Conservation (phyloP, 2,113 vertebrate species). For the Spizaetus ornatus region DNA sequence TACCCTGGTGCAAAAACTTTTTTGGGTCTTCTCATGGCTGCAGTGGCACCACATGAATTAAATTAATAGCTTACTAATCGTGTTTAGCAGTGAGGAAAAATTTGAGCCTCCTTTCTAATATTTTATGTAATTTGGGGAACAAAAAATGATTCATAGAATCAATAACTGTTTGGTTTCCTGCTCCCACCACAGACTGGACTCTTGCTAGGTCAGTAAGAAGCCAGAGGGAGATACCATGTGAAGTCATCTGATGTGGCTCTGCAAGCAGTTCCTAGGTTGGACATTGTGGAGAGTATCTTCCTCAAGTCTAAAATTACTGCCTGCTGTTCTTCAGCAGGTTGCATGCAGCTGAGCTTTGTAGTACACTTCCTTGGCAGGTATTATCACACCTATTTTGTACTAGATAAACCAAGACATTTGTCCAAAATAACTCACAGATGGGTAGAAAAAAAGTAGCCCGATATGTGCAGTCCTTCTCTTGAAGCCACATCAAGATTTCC, state of each 20-base stretch:
- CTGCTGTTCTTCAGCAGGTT: not conserved
- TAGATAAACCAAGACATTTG: not conserved
- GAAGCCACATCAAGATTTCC: not conserved
- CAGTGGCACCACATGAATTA: not conserved
- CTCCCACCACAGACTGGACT: not conserved
- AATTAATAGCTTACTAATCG: not conserved
- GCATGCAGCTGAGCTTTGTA: not conserved
- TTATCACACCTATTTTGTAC: not conserved
- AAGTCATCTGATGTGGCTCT: not conserved
- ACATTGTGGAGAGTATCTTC: not conserved
- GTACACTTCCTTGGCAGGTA: not conserved
- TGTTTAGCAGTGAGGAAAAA: not conserved
- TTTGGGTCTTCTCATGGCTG: not conserved
- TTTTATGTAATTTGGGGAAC: not conserved
- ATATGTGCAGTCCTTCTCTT: not conserved
- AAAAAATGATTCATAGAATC: not conserved
- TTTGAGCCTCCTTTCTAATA: not conserved
- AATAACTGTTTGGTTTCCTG: not conserved
- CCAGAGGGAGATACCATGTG: not conserved
- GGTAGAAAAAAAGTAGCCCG: not conserved
- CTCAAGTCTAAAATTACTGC: not conserved
- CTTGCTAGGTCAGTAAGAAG: not conserved
- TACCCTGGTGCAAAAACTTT: fast-evolving
- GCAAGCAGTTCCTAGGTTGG: not conserved
- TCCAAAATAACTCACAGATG: not conserved